Percentiles rank a stretch among this genome's conserved stretches.
Evolutionary conservation across 1,140 invertebrate genomes (phyloP).

Genomic region (Brachionus rotundiformis): DNA sequence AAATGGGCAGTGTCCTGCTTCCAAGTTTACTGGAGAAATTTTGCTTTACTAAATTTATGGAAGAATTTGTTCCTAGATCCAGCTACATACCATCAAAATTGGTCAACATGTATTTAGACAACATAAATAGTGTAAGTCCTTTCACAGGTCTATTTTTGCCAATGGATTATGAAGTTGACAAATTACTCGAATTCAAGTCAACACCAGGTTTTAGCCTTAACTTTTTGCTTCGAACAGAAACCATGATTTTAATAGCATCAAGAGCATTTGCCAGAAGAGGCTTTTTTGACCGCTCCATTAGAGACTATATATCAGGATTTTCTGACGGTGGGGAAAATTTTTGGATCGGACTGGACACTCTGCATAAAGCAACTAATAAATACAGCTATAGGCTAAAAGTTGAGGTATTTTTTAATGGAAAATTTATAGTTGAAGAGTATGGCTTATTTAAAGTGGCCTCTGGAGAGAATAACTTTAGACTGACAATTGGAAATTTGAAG

Average conservation of each 20-base stretch:
- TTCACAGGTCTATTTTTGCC: neutral
- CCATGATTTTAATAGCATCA: slow-evolving; percentile 13
- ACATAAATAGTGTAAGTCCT: neutral
- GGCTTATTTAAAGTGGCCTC: slow-evolving; percentile 4
- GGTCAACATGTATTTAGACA: neutral
- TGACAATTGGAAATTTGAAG: neutral
- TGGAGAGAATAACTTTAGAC: neutral
- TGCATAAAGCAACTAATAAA: slow-evolving; percentile 9
- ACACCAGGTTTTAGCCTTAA: slow-evolving; percentile 10
- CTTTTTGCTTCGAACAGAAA: neutral
- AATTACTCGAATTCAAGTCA: neutral
- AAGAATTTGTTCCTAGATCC: neutral
- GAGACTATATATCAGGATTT: neutral
- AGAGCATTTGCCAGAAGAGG: slow-evolving; percentile 16
- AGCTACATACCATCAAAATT: neutral
- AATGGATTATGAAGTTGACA: neutral
- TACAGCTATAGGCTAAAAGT: neutral
- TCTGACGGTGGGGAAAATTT: slow-evolving; percentile 28
- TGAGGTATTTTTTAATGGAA: neutral
- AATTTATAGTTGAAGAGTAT: slow-evolving; percentile 10
- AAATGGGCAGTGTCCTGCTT: neutral
- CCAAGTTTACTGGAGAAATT: neutral
- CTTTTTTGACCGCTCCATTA: slow-evolving; percentile 27
- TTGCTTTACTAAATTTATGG: slow-evolving; percentile 9
- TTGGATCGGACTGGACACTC: neutral